Evolutionary conservation across 53 echinoderm and acorn worm species (phyloP).

Genomic region (Patiria pectinifera): DNA sequence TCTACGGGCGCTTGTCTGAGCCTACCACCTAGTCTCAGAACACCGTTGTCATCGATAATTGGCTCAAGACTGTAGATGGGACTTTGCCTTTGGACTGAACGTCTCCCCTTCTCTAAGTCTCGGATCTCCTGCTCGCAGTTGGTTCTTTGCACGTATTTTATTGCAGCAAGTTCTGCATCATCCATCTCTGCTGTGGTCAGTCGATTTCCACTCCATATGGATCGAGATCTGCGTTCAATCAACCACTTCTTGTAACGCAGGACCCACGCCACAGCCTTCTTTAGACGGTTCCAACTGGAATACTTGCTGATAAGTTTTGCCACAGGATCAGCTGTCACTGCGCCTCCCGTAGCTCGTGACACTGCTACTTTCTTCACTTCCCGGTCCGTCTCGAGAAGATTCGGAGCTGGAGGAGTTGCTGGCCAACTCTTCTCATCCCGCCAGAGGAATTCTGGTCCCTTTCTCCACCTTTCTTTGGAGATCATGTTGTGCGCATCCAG

Average conservation of each 20-base stretch:
- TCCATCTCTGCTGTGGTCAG: too few species aligned
- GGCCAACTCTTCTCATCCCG: neutral
- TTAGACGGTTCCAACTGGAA: neutral
- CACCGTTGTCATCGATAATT: slow-evolving; percentile 4
- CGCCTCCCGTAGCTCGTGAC: too few species aligned
- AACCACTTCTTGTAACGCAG: too few species aligned
- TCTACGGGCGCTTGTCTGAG: neutral
- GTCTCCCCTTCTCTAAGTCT: neutral
- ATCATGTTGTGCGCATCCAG: neutral
- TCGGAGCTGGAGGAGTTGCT: neutral
- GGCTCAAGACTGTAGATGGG: slow-evolving; percentile 21
- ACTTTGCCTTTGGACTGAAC: neutral
- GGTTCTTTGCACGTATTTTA: neutral
- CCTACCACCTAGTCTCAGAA: slow-evolving; percentile 58
- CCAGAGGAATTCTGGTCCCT: neutral
- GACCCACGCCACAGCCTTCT: too few species aligned
- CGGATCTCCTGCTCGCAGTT: neutral
- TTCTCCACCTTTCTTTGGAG: neutral
- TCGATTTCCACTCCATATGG: too few species aligned
- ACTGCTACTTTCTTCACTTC: neutral
- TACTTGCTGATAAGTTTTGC: neutral
- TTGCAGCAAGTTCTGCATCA: too few species aligned
- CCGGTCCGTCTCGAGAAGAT: neutral
- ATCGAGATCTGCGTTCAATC: too few species aligned
- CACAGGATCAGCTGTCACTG: neutral